Conservation (phyloP, 2,888 invertebrate genomes). For the Dioctria linearis region DNA sequence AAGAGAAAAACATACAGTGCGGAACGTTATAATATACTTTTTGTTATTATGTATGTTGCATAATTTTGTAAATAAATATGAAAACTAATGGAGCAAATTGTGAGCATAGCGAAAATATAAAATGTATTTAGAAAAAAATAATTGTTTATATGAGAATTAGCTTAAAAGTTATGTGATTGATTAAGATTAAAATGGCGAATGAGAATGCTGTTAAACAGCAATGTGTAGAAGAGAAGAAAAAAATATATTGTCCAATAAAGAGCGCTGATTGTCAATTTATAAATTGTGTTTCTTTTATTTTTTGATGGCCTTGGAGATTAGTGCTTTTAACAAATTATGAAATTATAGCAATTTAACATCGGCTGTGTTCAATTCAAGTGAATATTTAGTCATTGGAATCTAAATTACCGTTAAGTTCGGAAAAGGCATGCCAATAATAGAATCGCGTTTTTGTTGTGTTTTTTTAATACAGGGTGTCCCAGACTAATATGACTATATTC, state of each 20-base stretch:
- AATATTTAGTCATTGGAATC: too few species aligned
- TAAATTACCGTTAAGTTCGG: too few species aligned
- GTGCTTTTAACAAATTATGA: constrained; percentile 23
- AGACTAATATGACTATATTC: too few species aligned
- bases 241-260: constrained; percentile 44
- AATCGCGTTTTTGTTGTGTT: too few species aligned
- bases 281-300: neutral
- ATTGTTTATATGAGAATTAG: constrained; percentile 48
- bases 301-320: neutral
- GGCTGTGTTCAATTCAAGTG: too few species aligned
- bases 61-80: constrained; percentile 3
- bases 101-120: neutral
- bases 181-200: constrained; percentile 37
- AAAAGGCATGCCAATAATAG: too few species aligned
- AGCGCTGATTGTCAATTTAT: constrained; percentile 43
- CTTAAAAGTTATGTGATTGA: constrained; percentile 49
- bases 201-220: constrained; percentile 44
- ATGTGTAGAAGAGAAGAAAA: constrained; percentile 34
- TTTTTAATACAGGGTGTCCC: too few species aligned
- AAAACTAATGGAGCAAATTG: neutral
- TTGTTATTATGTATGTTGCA: neutral
- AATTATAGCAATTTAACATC: neutral
- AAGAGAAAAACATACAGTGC: neutral
- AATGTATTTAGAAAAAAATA: constrained; percentile 14
- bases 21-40: neutral